phyloP scores from a whole-genome alignment of 2,113 vertebrate genomes.

The Rhabdornis inornatus region DNA sequence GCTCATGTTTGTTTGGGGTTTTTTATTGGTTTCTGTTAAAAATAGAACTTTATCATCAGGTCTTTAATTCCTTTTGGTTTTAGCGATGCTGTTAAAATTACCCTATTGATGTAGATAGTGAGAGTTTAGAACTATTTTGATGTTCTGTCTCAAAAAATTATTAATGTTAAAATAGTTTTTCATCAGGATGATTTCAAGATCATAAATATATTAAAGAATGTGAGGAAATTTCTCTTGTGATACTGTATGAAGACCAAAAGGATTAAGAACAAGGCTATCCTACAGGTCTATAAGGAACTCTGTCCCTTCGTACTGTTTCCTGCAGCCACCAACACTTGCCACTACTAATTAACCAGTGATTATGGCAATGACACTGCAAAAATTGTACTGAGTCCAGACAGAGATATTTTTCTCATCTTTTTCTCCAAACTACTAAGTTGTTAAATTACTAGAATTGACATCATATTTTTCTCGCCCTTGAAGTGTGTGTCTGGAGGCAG shows the following conservation, averaged over 20 bases:
- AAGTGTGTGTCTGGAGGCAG: background rate
- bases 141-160: background rate
- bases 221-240: background rate
- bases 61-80: background rate
- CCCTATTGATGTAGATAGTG: background rate
- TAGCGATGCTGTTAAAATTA: background rate
- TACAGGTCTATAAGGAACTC: background rate
- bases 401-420: background rate
- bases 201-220: background rate
- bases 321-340: background rate
- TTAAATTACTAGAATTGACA: background rate
- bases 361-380: background rate
- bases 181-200: background rate
- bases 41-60: background rate
- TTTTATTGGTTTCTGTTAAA: background rate
- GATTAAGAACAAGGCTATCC: background rate
- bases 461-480: background rate
- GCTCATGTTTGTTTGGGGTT: background rate
- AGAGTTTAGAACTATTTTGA: background rate
- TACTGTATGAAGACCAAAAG: background rate
- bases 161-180: background rate
- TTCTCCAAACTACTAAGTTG: background rate
- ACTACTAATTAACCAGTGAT: background rate
- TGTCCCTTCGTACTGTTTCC: accelerated
- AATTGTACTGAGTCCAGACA: background rate